phyloP scores from a whole-genome alignment of 2,888 invertebrate genomes.

The Eupithecia centaureata region DNA sequence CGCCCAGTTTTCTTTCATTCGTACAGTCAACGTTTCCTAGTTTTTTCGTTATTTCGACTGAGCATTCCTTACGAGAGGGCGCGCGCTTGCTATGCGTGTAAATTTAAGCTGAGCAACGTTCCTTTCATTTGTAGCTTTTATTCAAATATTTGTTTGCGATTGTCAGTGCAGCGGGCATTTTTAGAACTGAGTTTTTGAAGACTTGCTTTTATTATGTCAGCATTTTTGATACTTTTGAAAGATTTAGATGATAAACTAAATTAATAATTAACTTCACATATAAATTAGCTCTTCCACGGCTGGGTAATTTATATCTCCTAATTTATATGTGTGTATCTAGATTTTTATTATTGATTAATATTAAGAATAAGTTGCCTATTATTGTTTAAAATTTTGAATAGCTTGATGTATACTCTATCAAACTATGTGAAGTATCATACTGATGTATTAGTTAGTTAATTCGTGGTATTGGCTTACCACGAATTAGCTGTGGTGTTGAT shows the following conservation, averaged over 20 bases:
- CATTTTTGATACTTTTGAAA: no score
- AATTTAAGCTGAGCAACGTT: slow-evolving; percentile 70
- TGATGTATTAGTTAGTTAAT: not conserved
- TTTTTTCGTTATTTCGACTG: slow-evolving; percentile 70
- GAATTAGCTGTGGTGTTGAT: slow-evolving; percentile 4
- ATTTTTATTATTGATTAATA: no score
- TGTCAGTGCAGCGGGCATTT: slow-evolving; percentile 48
- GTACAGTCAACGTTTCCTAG: slow-evolving; percentile 70
- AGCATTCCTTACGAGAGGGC: slow-evolving; percentile 67
- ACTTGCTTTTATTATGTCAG: slow-evolving; percentile 8
- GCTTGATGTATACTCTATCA: not conserved
- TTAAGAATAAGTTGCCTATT: no score
- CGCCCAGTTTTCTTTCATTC: slow-evolving; percentile 67
- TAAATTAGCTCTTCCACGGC: no score
- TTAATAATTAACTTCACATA: no score
- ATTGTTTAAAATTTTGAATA: not conserved
- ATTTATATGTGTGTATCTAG: no score
- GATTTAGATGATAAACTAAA: no score
- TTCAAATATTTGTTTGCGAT: slow-evolving; percentile 60
- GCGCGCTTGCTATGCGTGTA: slow-evolving; percentile 73
- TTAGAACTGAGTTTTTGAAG: slow-evolving; percentile 19
- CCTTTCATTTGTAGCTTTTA: slow-evolving; percentile 58
- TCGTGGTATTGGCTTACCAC: slow-evolving; percentile 9
- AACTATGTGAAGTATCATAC: not conserved
- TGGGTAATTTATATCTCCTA: no score